Evolutionary conservation across 2,113 vertebrate species (phyloP).

Genomic region (Orycteropus afer): DNA sequence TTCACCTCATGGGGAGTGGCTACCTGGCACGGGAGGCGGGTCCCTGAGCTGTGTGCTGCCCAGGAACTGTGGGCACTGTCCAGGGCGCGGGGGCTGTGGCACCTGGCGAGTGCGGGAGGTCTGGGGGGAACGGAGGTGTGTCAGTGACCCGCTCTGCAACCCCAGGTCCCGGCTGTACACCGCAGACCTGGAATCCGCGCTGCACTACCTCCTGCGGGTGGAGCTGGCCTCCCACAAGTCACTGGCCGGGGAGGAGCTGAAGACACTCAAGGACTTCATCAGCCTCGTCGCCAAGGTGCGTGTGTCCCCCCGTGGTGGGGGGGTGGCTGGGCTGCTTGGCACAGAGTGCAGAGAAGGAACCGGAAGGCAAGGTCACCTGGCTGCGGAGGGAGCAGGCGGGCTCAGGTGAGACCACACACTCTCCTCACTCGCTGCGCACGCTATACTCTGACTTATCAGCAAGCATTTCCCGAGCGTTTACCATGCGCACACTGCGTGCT

Average conservation of each 20-base stretch:
- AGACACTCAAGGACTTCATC: constrained; percentile 93
- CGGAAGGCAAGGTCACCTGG: no score
- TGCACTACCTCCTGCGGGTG: constrained; percentile 95
- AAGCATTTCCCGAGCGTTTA: no score
- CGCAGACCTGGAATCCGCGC: constrained; percentile 94
- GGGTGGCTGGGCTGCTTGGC: not conserved
- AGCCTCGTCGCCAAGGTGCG: constrained; percentile 93
- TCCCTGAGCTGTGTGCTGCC: no score
- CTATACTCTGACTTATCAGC: no score
- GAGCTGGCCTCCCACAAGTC: constrained; percentile 92
- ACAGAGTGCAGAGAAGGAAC: no score
- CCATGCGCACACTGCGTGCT: no score
- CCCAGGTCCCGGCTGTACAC: constrained; percentile 92
- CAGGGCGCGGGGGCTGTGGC: not conserved
- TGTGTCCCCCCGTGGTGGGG: not conserved
- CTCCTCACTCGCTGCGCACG: no score
- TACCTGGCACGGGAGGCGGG: accelerated
- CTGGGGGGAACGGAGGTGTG: not conserved
- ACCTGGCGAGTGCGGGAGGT: accelerated
- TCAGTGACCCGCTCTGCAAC: not conserved
- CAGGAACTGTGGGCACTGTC: accelerated
- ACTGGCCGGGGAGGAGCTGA: constrained; percentile 92
- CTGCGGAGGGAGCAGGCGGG: no score
- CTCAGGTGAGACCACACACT: no score
- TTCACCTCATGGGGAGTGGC: accelerated